phyloP scores from a whole-genome alignment of 2,113 vertebrate species.

The Corvus hawaiiensis region DNA sequence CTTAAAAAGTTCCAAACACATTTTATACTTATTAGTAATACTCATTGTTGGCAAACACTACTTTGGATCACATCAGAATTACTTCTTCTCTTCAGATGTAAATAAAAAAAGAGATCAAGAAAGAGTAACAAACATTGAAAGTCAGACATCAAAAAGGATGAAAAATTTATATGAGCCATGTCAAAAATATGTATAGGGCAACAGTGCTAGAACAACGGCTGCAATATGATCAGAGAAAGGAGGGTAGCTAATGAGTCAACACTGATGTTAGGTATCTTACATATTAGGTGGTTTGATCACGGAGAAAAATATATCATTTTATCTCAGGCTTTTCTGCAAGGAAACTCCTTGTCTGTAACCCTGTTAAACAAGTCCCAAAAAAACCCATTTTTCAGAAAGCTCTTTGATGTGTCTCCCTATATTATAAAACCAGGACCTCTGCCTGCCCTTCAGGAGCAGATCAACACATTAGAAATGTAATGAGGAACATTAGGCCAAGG shows the following conservation, averaged over 20 bases:
- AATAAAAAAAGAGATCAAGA: not conserved
- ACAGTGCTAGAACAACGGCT: not conserved
- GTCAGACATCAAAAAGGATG: not conserved
- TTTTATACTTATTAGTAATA: not conserved
- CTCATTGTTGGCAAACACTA: not conserved
- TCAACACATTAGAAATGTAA: not conserved
- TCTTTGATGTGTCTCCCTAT: not conserved
- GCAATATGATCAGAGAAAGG: not conserved
- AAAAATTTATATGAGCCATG: not conserved
- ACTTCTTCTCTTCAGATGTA: not conserved
- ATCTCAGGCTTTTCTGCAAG: not conserved
- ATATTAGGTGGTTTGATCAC: not conserved
- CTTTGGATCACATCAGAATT: not conserved
- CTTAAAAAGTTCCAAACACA: not conserved
- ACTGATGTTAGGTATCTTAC: not conserved
- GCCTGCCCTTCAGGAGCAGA: not conserved
- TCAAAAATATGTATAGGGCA: not conserved
- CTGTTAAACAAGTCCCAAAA: not conserved
- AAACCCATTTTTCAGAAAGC: not conserved
- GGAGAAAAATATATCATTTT: not conserved
- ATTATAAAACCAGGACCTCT: not conserved
- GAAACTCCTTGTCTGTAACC: not conserved
- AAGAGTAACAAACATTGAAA: not conserved
- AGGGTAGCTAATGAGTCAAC: not conserved
- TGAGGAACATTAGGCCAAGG: not conserved